Evolutionary conservation across 2,888 invertebrate species (phyloP), one percentile per base, ranked within the genome.

Genomic region (Agriotes lineatus): DNA sequence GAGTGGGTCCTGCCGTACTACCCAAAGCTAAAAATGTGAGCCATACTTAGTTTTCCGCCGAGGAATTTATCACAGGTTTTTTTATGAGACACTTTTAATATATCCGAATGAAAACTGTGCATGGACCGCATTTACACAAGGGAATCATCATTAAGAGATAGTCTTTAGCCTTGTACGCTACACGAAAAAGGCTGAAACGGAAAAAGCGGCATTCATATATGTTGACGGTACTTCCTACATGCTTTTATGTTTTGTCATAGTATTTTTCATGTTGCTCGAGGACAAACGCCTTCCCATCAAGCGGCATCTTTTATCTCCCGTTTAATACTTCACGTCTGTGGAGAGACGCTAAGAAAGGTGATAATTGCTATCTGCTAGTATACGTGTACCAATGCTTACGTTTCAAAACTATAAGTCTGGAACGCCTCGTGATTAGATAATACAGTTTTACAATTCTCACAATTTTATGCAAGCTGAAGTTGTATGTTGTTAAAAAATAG

Each of bases 261-360:
- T 76, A 82, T 81, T 81, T 82, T 80, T 81, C 80, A 81, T 74
- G 69, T 74, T 70, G 78, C 78, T 74, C 77, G 72, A 74, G 81
- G 80, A 80, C 80, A 80, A 80, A 80, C 80, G 77, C 79, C 78
- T 78, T 77, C 74, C 74, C 80, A 75, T 79, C 76, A 77, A 76
- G 80, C 80, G 80, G 81, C 80, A 71, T 80, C 81, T 81, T 81
- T 82, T 81, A 81, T 82, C 81, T 81, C 76, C 74, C 77, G 79
- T 79, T 81, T 81, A 81, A 81, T 82, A 81, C 80, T 81, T 82
- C 81, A 81, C 78, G 77, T 80, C 80, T 81, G 81, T 80, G 74
- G 78, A 69, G 74, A 76, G 77, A 77, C 77, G 77, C 75, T 80
- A 79, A 78, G 80, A 80, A 81, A 81, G 79, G 79, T 73, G 80